Conservation (phyloP, 2,888 invertebrate species). For the Drosophila anceps region DNA sequence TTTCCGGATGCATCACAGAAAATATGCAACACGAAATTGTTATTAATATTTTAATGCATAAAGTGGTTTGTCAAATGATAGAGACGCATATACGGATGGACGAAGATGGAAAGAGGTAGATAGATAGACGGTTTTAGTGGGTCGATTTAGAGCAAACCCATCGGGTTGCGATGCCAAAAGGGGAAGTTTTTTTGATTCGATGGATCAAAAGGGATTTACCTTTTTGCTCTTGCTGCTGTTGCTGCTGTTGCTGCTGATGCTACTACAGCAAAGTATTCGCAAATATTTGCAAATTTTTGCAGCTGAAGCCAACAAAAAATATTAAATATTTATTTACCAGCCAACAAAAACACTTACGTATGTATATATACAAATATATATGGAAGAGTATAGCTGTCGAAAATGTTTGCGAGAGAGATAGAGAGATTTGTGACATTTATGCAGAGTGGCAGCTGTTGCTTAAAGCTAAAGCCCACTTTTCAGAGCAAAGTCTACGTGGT, state of each 20-base stretch:
- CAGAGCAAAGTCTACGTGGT: not conserved
- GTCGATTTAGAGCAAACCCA: constrained; percentile 55
- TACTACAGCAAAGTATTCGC: constrained; percentile 41
- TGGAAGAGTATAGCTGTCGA: constrained; percentile 23
- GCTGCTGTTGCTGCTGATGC: constrained; percentile 1
- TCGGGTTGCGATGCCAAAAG: not conserved
- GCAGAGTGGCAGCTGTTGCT: constrained; percentile 14
- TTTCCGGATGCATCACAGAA: constrained; percentile 48
- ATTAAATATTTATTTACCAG: constrained; percentile 56
- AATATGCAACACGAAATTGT: constrained; percentile 65
- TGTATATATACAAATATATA: not conserved
- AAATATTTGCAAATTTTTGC: constrained; percentile 60
- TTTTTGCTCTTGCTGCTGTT: not conserved
- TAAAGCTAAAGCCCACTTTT: constrained; percentile 27
- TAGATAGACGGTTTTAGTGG: constrained; percentile 36
- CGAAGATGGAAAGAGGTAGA: not conserved
- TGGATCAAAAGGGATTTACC: constrained; percentile 41
- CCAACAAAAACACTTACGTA: not conserved
- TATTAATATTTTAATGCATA: constrained; percentile 73
- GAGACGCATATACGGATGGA: constrained; percentile 11
- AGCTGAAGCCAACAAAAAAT: constrained; percentile 32
- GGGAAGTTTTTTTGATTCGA: constrained; percentile 15
- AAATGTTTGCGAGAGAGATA: constrained; percentile 36
- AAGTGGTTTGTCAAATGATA: constrained; percentile 35
- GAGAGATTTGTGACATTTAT: constrained; percentile 33